These are phyloP conservation scores for Hippocampus mohnikei DNA, from an alignment of 2,113 vertebrate species.

Conservation along the genomic window DNA sequence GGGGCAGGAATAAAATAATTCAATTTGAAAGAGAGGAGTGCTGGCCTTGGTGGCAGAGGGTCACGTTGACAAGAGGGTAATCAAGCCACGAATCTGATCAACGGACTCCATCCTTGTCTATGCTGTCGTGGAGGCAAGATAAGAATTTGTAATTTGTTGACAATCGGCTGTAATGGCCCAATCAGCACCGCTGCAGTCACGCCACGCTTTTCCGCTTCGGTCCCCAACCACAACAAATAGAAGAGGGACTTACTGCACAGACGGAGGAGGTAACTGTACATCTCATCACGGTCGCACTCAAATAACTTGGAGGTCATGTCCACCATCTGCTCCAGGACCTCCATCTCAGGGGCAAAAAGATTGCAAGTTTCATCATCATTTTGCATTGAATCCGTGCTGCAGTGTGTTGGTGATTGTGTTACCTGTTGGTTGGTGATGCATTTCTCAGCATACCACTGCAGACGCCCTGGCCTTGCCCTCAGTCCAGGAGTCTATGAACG, in stretches of 20 bases:
- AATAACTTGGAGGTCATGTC: constrained; percentile 86
- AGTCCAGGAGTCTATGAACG: constrained; percentile 88
- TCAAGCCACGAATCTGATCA: constrained; percentile 67
- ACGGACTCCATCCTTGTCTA: constrained; percentile 41
- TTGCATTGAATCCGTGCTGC: neutral
- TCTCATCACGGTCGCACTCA: constrained; percentile 90
- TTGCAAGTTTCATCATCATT: neutral
- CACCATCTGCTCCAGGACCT: constrained; percentile 83
- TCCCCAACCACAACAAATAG: neutral
- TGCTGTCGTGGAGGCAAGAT: constrained; percentile 48
- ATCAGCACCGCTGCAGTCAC: constrained; percentile 57
- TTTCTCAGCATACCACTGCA: constrained; percentile 86
- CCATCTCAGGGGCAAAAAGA: constrained; percentile 71
- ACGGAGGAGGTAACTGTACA: constrained; percentile 82
- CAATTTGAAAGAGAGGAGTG: neutral
- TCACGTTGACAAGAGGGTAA: constrained; percentile 59
- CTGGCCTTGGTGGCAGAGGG: constrained; percentile 2
- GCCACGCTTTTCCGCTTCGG: constrained; percentile 24
- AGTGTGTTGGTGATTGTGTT: constrained; percentile 6
- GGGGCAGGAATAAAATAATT: neutral
- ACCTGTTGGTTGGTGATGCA: constrained; percentile 82
- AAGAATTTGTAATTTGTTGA: constrained; percentile 46
- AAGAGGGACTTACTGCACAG: constrained; percentile 79
- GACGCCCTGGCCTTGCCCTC: constrained; percentile 76
- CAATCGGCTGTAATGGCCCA: constrained; percentile 65